Conservation (phyloP, 64 coral and sea anemone species). For the Anthopleura sola region DNA sequence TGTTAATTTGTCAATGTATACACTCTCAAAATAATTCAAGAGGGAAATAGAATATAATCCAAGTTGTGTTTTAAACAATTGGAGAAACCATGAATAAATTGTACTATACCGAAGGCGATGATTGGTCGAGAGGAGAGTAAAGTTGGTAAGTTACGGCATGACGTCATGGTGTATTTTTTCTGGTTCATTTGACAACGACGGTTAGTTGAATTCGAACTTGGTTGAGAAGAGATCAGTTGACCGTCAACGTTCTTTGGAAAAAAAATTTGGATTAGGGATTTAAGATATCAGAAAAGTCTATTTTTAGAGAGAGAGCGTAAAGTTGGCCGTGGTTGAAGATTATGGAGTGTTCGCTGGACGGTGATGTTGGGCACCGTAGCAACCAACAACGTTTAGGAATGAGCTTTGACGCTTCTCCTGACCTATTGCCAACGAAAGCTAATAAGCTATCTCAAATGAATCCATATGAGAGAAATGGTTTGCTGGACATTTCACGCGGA, state of each 20-base stretch:
- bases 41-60: not conserved
- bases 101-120: not conserved
- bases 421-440: not conserved
- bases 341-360: not conserved
- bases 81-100: not conserved
- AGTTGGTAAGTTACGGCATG: not conserved
- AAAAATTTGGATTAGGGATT: not conserved
- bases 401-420: not conserved
- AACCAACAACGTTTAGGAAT: not conserved
- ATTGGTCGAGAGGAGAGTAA: not conserved
- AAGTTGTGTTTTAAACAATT: not conserved
- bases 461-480: not conserved
- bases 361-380: not conserved
- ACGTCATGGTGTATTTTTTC: conserved; percentile 8
- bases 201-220: not conserved
- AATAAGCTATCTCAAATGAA: conserved; percentile 13
- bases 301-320: too few relatives aligned
- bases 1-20: not conserved
- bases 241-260: not conserved
- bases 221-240: not conserved
- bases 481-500: conserved; percentile 11
- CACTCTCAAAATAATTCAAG: conserved; percentile 4
- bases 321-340: not conserved
- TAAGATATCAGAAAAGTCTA: not conserved
- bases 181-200: not conserved